Evolutionary conservation across 2,888 invertebrate species (phyloP), one percentile per base, ranked within the genome.

Genomic region (Dysmachus trigonus): DNA sequence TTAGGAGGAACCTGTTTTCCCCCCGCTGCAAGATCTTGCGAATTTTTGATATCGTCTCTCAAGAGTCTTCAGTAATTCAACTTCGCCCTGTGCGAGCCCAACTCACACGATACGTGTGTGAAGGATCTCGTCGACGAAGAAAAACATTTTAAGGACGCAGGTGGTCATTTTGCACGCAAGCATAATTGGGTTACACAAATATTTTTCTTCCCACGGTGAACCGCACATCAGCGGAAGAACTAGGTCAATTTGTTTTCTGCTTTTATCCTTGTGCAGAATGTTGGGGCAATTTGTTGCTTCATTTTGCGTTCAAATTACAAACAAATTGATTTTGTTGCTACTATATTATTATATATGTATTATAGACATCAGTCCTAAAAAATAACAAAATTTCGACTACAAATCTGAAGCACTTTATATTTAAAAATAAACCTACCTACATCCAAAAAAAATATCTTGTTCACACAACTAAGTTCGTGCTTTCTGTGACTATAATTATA

Each of bases 101-200:
- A 22, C 47, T 47, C 27, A 77, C 47, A 15, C 38, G 77, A 33
- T 53, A 53, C 31, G n/a, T 8, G 1, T 22, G 10, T n/a, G 81
- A 33, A 81, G 81, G 53, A 81, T n/a, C 33, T 30, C 0, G 5
- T 18, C 15, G 10, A 10, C 2, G 2, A 81, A 62, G 31, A 53
- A 81, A 15, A 81, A 81, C 33, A 81, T 51, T 33, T 31, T 41
- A 81, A 81, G 81, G 81, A 53, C 53, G 53, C 81, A 81, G 81
- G 53, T 81, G 81, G 81, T 47, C 27, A 47, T 18, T 41, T 47
- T 47, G n/a, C 47, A 30, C 13, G 27, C 74, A 27, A 15, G 30
- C n/a, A 22, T 27, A 77, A 77, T 47, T 77, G 47, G 77, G 77
- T 77, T 77, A 47, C 33, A 47, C 10, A 77, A 47, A 35, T 47